A percentile compares a stretch with the other conserved stretches of the same genome.
Conservation (phyloP, 37 sponge, comb jelly and placozoan species). For the Cladorhizidae sp. region DNA sequence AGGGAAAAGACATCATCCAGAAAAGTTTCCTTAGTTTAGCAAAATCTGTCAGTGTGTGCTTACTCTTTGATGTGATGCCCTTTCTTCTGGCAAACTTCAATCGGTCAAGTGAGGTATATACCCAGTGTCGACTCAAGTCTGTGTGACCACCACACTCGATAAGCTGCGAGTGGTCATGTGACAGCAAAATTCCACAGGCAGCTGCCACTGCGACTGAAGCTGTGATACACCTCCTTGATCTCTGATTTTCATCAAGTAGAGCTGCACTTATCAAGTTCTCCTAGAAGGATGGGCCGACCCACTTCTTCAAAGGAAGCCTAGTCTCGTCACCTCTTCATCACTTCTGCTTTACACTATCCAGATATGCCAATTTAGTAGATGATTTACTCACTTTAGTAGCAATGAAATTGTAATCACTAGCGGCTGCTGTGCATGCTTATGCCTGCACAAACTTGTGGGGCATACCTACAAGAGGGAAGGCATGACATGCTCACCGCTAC, state of each 20-base stretch:
- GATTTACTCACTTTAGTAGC: too few species aligned
- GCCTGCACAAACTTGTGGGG: too few species aligned
- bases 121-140: constrained; percentile 45
- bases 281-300: background rate
- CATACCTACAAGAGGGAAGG: too few species aligned
- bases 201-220: constrained; percentile 56
- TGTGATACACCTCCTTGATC: constrained; percentile 11
- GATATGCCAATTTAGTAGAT: background rate
- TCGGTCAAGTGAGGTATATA: constrained; percentile 15
- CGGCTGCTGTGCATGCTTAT: too few species aligned
- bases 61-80: constrained; percentile 47
- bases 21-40: constrained; percentile 23
- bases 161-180: constrained; percentile 14
- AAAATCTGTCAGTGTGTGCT: constrained; percentile 27
- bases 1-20: too few species aligned
- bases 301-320: background rate
- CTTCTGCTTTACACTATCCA: background rate
- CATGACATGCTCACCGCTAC: too few species aligned
- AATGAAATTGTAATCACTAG: too few species aligned
- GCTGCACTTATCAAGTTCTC: constrained; percentile 24
- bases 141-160: constrained; percentile 49
- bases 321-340: background rate
- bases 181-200: too few species aligned
- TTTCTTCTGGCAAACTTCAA: constrained; percentile 62
- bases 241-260: constrained; percentile 44